A percentile compares a stretch with the other conserved stretches of the same genome.
Evolutionary conservation across 2,888 invertebrate genomes (phyloP).

Genomic region (Lypha dubia): DNA sequence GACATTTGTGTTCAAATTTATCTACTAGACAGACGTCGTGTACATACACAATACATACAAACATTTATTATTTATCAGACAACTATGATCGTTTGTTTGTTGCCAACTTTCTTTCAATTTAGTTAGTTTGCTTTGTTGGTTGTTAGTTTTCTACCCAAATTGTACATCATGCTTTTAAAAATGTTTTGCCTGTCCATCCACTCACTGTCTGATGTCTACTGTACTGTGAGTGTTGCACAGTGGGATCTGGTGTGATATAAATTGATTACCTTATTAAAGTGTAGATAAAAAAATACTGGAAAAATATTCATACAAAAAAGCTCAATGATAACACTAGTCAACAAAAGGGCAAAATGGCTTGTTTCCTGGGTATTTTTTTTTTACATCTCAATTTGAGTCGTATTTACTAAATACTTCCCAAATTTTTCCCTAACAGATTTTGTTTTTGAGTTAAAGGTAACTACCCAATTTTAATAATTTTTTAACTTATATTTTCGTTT

Average conservation of each 20-base stretch:
- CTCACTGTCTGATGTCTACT: slow-evolving; percentile 47
- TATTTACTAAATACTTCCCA: too few species aligned
- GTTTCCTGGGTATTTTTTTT: too few species aligned
- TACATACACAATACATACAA: too few species aligned
- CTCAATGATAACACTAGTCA: too few species aligned
- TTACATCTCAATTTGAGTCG: too few species aligned
- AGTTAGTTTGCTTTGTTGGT: slow-evolving; percentile 46
- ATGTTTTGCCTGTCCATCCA: slow-evolving; percentile 64
- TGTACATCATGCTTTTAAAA: slow-evolving; percentile 53
- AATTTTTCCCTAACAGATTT: too few species aligned
- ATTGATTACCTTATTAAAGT: neutral
- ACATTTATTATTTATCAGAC: slow-evolving; percentile 67
- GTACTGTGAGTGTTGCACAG: slow-evolving; percentile 14
- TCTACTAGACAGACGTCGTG: slow-evolving; percentile 11
- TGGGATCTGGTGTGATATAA: neutral
- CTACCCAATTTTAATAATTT: too few species aligned
- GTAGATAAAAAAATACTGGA: neutral
- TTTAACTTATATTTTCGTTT: too few species aligned
- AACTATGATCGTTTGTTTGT: slow-evolving; percentile 60
- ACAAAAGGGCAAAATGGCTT: too few species aligned
- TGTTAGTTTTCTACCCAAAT: slow-evolving; percentile 35
- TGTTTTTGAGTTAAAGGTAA: too few species aligned
- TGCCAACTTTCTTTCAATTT: slow-evolving; percentile 63
- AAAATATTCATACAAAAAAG: too few species aligned
- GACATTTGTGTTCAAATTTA: slow-evolving; percentile 55